Evolutionary conservation across 2,113 vertebrate genomes (phyloP), one percentile per base, ranked within the genome.

Genomic region (Cynocephalus volans): DNA sequence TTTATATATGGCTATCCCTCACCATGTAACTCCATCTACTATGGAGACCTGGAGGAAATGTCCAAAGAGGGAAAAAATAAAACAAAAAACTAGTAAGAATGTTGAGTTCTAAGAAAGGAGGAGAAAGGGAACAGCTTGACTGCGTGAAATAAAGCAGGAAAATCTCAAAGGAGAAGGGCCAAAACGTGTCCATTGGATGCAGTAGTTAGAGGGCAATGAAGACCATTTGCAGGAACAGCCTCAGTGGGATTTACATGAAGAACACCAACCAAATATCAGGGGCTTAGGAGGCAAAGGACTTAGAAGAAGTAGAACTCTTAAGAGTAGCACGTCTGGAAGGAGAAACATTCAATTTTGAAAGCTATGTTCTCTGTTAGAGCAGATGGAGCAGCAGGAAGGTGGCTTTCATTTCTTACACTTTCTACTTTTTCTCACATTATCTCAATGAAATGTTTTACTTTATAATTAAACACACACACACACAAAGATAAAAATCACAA

Each of bases 381-480:
- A 92, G 36, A 75, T 45, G 15, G 18, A 36, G 14, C 28, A 48
- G 9, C 8, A 62, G 36, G 70, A 87, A 81, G 17, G n/a, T 9
- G 0, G 0, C 3, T 81, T 88, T 80, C 41, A 76, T 12, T 79
- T 26, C 8, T 7, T 31, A 64, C 33, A 83, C 28, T 13, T 83
- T 50, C 48, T 12, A 89, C 21, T 64, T 52, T 65, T 89, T 79
- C 21, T 48, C 36, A 67, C 18, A 45, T 70, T n/a, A 85, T 93
- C 54, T 58, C 60, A 85, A 70, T 4, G 7, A 19, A 12, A 33
- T 33, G 8, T 75, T 84, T 93, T 75, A 67, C 36, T 52, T 80
- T 81, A 21, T 48, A 92, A 95, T 48, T 69, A 93, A 90, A 90
- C 75, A 45, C n/a, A 75, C 36, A 85, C 56, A 91, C 26, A 69